phyloP scores from a whole-genome alignment of 2,113 vertebrate genomes.

The Hoplias malabaricus region DNA sequence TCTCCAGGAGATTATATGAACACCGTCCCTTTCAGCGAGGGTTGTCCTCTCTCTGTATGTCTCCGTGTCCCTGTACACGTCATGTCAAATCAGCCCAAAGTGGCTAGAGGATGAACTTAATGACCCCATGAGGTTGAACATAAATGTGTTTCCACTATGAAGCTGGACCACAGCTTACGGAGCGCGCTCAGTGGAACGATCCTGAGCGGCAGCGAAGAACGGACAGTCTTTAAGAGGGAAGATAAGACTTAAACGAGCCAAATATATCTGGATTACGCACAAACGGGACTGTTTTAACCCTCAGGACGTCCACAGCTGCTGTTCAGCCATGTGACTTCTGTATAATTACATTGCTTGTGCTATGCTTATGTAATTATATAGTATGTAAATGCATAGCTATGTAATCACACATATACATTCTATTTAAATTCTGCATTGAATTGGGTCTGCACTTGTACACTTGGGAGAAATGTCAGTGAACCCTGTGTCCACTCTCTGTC shows the following conservation, averaged over 20 bases:
- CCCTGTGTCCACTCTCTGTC: too few species aligned
- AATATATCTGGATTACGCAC: neutral
- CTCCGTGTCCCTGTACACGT: neutral
- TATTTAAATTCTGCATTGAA: too few species aligned
- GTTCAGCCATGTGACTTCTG: too few species aligned
- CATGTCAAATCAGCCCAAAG: too few species aligned
- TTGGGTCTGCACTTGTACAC: too few species aligned
- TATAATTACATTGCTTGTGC: too few species aligned
- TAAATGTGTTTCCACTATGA: conserved; percentile 5
- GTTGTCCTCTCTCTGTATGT: neutral
- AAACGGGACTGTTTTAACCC: neutral
- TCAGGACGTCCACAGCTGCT: neutral
- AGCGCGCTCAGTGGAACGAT: conserved; percentile 22
- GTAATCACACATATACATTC: too few species aligned
- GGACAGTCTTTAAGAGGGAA: neutral
- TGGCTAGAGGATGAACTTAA: neutral
- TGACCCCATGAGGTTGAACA: neutral
- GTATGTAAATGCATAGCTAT: too few species aligned
- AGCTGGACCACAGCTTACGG: neutral
- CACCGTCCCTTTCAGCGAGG: neutral
- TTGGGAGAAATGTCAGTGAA: too few species aligned
- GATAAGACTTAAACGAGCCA: conserved; percentile 9
- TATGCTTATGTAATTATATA: too few species aligned
- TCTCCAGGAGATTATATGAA: neutral
- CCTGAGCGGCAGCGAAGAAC: neutral